Conservation (phyloP, 2,797 vertebrate species). For the Thaleichthys pacificus region DNA sequence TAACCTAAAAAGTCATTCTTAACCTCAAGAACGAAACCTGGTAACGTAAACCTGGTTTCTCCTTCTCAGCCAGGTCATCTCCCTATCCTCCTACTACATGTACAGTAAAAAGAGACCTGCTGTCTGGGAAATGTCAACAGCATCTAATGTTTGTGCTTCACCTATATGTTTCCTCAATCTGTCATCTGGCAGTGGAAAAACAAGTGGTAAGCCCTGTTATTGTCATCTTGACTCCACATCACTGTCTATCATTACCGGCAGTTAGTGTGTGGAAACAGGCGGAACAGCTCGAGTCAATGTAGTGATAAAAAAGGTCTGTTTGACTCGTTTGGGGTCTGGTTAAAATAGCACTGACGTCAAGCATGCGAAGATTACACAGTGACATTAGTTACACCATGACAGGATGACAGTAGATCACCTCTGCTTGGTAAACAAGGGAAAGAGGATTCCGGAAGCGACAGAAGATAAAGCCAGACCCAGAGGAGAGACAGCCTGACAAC, state of each 20-base stretch:
- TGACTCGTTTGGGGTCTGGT: not conserved
- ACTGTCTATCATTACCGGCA: slow-evolving; percentile 36
- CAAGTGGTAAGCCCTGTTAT: slow-evolving; percentile 39
- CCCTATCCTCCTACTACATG: not conserved
- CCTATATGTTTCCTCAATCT: slow-evolving; percentile 2
- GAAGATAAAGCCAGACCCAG: slow-evolving; percentile 43
- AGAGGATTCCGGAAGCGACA: slow-evolving; percentile 63
- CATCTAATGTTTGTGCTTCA: not conserved
- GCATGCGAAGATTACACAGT: slow-evolving; percentile 29
- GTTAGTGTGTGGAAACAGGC: slow-evolving; percentile 12
- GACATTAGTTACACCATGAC: slow-evolving; percentile 4
- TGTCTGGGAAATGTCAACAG: slow-evolving; percentile 3
- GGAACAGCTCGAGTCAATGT: not conserved
- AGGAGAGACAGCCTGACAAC: slow-evolving; percentile 46
- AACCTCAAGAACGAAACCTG: not conserved
- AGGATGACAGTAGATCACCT: slow-evolving; percentile 22
- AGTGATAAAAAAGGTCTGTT: slow-evolving; percentile 12
- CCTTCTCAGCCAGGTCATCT: not conserved
- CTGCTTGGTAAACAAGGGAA: slow-evolving; percentile 60
- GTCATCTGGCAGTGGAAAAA: slow-evolving; percentile 15
- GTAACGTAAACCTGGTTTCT: not conserved
- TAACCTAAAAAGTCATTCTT: no score
- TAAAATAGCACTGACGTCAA: slow-evolving; percentile 7
- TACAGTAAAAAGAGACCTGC: not conserved
- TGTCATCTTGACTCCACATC: slow-evolving; percentile 45